Conservation (phyloP, 2,888 invertebrate genomes). For the Corythucha ciliata region DNA sequence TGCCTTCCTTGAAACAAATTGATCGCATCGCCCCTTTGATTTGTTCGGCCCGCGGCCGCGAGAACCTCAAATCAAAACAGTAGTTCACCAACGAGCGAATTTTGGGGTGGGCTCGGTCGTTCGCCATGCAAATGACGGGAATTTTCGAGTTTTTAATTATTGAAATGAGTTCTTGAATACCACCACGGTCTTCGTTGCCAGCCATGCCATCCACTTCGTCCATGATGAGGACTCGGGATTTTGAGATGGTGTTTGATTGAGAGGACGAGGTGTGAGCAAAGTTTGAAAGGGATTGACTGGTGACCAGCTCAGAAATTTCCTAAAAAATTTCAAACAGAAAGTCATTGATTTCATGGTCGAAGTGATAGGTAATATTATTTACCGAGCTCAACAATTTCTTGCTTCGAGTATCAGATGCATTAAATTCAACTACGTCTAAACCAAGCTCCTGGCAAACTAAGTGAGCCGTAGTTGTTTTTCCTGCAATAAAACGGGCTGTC, state of each 20-base stretch:
- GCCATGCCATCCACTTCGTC: slow-evolving; percentile 99
- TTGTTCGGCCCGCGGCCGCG: slow-evolving; percentile 76
- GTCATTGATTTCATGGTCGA: slow-evolving; percentile 65
- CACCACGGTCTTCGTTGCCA: slow-evolving; percentile 97
- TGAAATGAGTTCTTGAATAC: slow-evolving; percentile 84
- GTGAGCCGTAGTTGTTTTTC: slow-evolving; percentile 81
- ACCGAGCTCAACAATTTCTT: slow-evolving; percentile 74
- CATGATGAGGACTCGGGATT: slow-evolving; percentile 92
- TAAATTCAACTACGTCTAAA: slow-evolving; percentile 85
- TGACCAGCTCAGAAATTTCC: slow-evolving; percentile 69
- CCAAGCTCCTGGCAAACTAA: slow-evolving; percentile 83
- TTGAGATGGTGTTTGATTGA: slow-evolving; percentile 45
- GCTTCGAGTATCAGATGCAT: slow-evolving; percentile 93
- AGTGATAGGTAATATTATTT: too few relatives aligned
- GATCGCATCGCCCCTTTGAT: slow-evolving; percentile 86
- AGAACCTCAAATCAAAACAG: slow-evolving; percentile 85
- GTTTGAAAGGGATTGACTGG: slow-evolving; percentile 62
- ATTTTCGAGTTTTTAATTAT: slow-evolving; percentile 80
- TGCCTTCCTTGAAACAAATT: slow-evolving; percentile 80
- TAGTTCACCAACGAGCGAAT: slow-evolving; percentile 87
- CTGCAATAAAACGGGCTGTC: slow-evolving; percentile 37
- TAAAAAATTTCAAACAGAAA: too few relatives aligned
- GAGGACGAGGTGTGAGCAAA: slow-evolving; percentile 53
- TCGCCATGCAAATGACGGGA: slow-evolving; percentile 95
- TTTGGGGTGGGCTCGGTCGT: slow-evolving; percentile 87